phyloP scores from a whole-genome alignment of 2,888 invertebrate species.

The Pachycephus smyrnensis region DNA sequence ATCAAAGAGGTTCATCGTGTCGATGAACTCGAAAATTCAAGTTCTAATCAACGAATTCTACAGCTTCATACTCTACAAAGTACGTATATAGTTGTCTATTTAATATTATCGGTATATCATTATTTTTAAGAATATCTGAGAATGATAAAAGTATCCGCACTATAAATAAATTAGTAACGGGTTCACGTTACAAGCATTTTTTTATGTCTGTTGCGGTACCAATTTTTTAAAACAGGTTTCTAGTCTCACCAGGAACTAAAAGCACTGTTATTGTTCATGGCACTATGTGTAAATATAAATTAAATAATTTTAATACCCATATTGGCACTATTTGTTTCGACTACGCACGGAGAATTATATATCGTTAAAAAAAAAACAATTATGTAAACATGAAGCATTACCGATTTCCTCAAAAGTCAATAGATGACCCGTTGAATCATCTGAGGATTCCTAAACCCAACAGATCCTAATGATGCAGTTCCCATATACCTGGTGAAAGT shows the following conservation, averaged over 20 bases:
- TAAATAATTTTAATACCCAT: neutral
- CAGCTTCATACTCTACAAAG: neutral
- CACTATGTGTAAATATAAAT: neutral
- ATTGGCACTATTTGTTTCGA: neutral
- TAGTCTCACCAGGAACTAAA: neutral
- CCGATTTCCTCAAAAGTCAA: neutral
- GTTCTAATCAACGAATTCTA: neutral
- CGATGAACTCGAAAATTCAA: neutral
- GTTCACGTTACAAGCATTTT: neutral
- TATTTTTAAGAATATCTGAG: neutral
- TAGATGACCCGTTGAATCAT: neutral
- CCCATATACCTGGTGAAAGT: constrained; percentile 5
- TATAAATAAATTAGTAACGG: neutral
- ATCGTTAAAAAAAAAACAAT: neutral
- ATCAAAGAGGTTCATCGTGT: neutral
- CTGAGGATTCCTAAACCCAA: neutral
- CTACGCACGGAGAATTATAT: too few relatives aligned
- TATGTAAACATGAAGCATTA: neutral
- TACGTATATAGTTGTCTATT: neutral
- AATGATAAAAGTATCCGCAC: neutral
- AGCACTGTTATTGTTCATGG: neutral
- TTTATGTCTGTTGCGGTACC: neutral
- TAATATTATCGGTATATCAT: neutral
- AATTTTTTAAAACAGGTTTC: neutral
- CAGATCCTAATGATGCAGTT: constrained; percentile 10